Base-by-base conservation (phyloP, 2,797 vertebrate genomes). In the Pogonophryne albipinna region DNA sequence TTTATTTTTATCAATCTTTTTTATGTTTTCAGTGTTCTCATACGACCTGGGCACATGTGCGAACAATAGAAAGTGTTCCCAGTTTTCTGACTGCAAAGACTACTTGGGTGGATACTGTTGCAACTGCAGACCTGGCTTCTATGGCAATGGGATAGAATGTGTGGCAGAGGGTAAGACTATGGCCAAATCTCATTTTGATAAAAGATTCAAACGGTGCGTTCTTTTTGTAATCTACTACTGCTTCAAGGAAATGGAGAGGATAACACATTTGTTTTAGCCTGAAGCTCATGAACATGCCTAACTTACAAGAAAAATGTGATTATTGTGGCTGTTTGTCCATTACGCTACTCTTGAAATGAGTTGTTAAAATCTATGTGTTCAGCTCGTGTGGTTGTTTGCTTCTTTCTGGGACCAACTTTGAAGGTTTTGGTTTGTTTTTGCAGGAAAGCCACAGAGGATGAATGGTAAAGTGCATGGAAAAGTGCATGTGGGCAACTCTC, bases 371-470 rank as follows among this genome's bases (percentile, higher is more conserved):
- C 8, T 15, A 1, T 23, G 49, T 0, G n/a, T 41, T 47, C 20
- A 59, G 17, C 13, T 46, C 8, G 31, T 27, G 23, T 6, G 13
- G 55, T 50, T 31, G 19, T 31, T 57, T 62, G 31, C 3, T 47
- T 14, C 19, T 9, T 14, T 49, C n/a, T 14, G 3, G 59, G 14
- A 61, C 45, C 19, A 47, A 20, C 15, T 0, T 20, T 44, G 8
- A 41, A 69, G 23, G 2, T 55, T 27, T 66, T 44, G 49, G 10
- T 65, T 80, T 69, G 16, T 55, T 71, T 85, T 38, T 47, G 19
- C 92, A 99, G 98, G 97, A 62, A 97, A 97, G 70, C 97, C 97
- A 0, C 98, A 99, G 91, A 94, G 98, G 80, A 97, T 98, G 86
- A 99, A 99, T 0, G 98, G 98, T 51, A 99, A 99, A 89, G 94